These are phyloP conservation scores for Brachyhypopomus gauderio DNA, from an alignment of 2,113 vertebrate species.

Conservation along the genomic window DNA sequence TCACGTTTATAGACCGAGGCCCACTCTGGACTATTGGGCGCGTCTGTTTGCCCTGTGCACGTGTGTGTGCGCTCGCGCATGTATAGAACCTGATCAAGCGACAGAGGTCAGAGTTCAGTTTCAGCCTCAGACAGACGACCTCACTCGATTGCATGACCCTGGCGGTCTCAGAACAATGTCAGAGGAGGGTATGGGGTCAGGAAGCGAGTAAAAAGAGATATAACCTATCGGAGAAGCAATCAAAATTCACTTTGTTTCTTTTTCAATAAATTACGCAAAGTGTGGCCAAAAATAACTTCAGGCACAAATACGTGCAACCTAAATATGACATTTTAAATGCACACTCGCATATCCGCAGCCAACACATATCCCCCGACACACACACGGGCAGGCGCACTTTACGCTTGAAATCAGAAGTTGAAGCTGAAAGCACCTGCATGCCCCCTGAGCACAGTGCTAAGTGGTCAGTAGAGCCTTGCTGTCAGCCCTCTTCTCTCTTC, in stretches of 20 bases:
- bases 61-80: conserved; percentile 59
- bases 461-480: not conserved
- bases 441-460: not conserved
- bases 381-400: not conserved
- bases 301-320: too few species aligned
- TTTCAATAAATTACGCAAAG: conserved; percentile 2
- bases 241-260: conserved; percentile 24
- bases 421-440: not conserved
- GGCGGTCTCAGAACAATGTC: conserved; percentile 66
- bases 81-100: conserved; percentile 77
- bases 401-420: not conserved
- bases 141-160: conserved; percentile 74
- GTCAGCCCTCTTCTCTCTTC: not conserved
- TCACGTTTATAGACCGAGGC: conserved; percentile 48
- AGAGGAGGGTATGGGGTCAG: conserved; percentile 49
- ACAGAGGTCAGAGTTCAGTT: conserved; percentile 72
- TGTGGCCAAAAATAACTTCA: too few species aligned
- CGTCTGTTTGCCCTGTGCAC: conserved; percentile 46
- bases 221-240: conserved; percentile 13
- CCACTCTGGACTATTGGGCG: conserved; percentile 67
- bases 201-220: not conserved
- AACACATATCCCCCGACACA: not conserved
- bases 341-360: too few species aligned
- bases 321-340: too few species aligned
- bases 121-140: conserved; percentile 79